These are phyloP conservation scores for Erebia ligea DNA, from an alignment of 2,888 invertebrate species.

Conservation along the genomic window DNA sequence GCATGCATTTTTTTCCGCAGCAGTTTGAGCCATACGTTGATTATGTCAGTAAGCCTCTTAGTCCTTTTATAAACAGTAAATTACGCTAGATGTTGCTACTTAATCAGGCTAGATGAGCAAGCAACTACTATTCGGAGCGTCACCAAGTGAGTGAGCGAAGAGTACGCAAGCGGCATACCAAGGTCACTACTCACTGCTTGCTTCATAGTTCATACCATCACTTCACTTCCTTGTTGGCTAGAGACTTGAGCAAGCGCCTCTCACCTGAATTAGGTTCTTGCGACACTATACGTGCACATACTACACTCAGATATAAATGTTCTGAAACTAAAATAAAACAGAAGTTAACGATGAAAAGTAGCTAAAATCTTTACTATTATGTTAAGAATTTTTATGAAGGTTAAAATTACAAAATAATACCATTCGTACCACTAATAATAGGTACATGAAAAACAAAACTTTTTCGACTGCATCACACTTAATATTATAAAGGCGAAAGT, in stretches of 20 bases:
- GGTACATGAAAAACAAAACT: too few relatives aligned
- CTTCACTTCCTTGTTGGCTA: constrained; percentile 79
- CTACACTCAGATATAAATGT: constrained; percentile 36
- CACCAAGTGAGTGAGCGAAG: constrained; percentile 52
- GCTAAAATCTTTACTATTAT: too few relatives aligned
- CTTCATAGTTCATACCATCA: constrained; percentile 73
- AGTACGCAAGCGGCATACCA: constrained; percentile 63
- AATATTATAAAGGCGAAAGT: too few relatives aligned
- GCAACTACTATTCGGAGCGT: constrained; percentile 42
- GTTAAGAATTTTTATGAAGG: too few relatives aligned
- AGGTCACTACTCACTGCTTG: constrained; percentile 61
- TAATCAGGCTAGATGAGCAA: constrained; percentile 36
- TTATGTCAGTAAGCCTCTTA: too few relatives aligned
- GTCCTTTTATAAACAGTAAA: background rate
- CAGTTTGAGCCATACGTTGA: too few relatives aligned
- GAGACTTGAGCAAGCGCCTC: constrained; percentile 72
- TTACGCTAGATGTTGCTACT: constrained; percentile 2
- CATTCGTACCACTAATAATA: too few relatives aligned
- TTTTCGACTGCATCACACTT: too few relatives aligned
- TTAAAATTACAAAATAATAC: too few relatives aligned
- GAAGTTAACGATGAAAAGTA: background rate
- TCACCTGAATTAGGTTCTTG: constrained; percentile 75
- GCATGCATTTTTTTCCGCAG: too few relatives aligned
- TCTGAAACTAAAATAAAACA: constrained; percentile 15
- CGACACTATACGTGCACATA: constrained; percentile 52